Evolutionary conservation across 1,140 invertebrate species (phyloP), one percentile per base, ranked within the genome.

Genomic region (Cherax quadricarinatus): DNA sequence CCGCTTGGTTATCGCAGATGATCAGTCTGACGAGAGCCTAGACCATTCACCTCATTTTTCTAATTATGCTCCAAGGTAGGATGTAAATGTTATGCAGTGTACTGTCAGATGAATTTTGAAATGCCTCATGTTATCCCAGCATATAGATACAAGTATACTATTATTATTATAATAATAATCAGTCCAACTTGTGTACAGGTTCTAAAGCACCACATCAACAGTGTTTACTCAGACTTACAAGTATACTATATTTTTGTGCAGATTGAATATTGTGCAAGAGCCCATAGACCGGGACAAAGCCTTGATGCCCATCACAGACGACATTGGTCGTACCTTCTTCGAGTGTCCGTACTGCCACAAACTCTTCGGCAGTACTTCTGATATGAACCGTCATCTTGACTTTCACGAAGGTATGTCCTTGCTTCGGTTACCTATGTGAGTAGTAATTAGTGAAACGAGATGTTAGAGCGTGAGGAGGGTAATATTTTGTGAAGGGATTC

Each of bases 331-430:
- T 24, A 94, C 94, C 18, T 94, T 96, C 86, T 96, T 95, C 94
- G 94, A 94, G 81, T 96, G 95, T 94, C 94, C 94, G 12, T 95
- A 95, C 88, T 96, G 95, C 93, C 94, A 94, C 86, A 96, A 96
- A 93, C 94, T 95, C 86, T 96, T 96, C 94, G 94, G 94, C 12
- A 95, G 95, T 9, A 95, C 94, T 82, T 95, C 95, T 10, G 95
- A 96, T 88, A 95, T 96, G 93, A 95, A 95, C 93, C 91, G 95
- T 86, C 95, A 96, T 94, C 95, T 96, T 94, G 95, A 95, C 91
- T 95, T 96, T 93, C 95, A 96, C 94, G 95, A 95, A 94, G 95
- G 95, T 96, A 93, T 93, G 94, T 81, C 62, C 21, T 18, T 66
- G 21, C 21, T 66, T 14, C 6, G 1, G 62, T 18, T 66, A 60